Evolutionary conservation across 2,888 invertebrate species (phyloP).

Genomic region (Andrena minutula): DNA sequence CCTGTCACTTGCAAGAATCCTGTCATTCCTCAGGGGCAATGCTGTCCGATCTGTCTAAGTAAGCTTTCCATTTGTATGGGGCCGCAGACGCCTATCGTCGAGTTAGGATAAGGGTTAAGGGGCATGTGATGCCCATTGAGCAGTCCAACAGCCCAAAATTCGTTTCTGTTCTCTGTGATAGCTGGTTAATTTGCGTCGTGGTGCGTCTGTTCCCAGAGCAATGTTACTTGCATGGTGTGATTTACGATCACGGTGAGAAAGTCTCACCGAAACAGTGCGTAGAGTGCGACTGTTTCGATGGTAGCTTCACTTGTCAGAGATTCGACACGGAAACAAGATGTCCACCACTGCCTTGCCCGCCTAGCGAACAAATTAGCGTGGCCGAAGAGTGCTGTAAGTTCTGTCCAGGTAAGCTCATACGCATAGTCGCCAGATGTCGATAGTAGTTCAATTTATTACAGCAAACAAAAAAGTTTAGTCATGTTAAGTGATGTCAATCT

Average conservation of each 20-base stretch:
- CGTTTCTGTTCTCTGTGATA: neutral
- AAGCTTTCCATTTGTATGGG: conserved; percentile 84
- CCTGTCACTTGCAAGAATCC: conserved; percentile 92
- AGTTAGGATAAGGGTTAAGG: conserved; percentile 2
- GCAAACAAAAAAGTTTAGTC: neutral
- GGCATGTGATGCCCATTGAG: neutral
- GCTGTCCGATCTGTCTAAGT: conserved; percentile 95
- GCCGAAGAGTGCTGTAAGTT: conserved; percentile 96
- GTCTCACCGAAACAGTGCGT: conserved; percentile 91
- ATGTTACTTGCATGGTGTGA: conserved; percentile 89
- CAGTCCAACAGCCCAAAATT: conserved; percentile 1
- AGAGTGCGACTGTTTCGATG: conserved; percentile 93
- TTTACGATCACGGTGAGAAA: conserved; percentile 93
- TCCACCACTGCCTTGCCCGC: conserved; percentile 92
- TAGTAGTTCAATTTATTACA: neutral
- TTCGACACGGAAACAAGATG: conserved; percentile 91
- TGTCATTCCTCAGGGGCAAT: conserved; percentile 91
- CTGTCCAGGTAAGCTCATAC: conserved; percentile 90
- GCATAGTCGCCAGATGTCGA: neutral
- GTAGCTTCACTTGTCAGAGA: conserved; percentile 91
- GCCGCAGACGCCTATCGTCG: no score
- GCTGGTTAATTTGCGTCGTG: neutral
- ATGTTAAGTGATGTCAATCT: neutral
- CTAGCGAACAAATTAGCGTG: conserved; percentile 91
- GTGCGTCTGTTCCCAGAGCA: conserved; percentile 86